Evolutionary conservation across 1,140 invertebrate genomes (phyloP).

Genomic region (Caerostris extrusa): DNA sequence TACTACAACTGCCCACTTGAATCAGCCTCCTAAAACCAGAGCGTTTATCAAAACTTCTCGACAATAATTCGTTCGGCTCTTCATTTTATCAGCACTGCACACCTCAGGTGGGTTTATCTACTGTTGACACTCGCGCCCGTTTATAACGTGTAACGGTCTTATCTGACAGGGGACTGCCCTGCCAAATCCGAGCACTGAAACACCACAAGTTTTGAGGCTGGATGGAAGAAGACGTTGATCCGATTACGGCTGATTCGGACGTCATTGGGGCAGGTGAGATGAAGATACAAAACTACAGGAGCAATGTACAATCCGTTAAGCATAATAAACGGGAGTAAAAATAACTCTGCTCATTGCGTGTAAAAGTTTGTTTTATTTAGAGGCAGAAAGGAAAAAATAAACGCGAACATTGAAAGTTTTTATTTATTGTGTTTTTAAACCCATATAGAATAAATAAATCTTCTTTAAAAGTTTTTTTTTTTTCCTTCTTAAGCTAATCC

Average conservation of each 20-base stretch:
- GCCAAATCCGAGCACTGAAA: not conserved
- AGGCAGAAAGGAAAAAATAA: no score
- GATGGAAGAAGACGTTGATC: not conserved
- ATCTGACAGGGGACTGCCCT: not conserved
- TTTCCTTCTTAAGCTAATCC: no score
- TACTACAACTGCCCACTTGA: not conserved
- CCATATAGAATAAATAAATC: no score
- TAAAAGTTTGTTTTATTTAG: no score
- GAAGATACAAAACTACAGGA: no score
- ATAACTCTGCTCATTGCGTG: no score
- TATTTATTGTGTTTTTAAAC: no score
- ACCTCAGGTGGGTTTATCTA: not conserved
- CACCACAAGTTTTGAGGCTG: not conserved
- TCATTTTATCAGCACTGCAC: not conserved
- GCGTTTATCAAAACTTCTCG: not conserved
- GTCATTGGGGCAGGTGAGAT: not conserved
- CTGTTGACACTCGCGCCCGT: not conserved
- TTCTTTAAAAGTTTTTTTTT: no score
- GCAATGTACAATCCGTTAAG: no score
- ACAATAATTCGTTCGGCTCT: not conserved
- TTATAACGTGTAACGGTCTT: not conserved
- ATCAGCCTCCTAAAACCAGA: not conserved
- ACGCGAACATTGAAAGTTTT: no score
- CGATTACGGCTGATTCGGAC: not conserved
- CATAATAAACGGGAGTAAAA: no score